These are phyloP conservation scores for Geotrupes spiniger DNA, from an alignment of 2,888 invertebrate genomes.

Conservation along the genomic window DNA sequence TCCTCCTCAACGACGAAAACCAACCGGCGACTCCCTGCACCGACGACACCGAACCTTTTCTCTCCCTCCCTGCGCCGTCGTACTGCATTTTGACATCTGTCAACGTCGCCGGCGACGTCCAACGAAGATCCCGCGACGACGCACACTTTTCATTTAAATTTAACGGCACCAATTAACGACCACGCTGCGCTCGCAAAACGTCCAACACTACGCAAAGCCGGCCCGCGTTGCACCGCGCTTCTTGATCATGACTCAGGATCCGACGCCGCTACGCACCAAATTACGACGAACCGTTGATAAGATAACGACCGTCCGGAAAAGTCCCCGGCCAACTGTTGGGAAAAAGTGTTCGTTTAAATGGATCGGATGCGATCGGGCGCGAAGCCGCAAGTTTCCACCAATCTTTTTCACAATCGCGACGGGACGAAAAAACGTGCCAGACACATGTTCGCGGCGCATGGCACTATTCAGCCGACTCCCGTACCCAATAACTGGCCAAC, in stretches of 20 bases:
- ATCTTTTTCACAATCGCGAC: not conserved
- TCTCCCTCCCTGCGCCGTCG: constrained; percentile 51
- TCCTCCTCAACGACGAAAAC: constrained; percentile 76
- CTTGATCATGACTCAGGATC: too few species aligned
- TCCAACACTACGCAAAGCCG: not conserved
- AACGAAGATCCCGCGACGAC: too few species aligned
- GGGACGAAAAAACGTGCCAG: not conserved
- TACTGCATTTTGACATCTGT: constrained; percentile 39
- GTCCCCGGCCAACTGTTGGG: too few species aligned
- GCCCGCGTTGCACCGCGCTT: too few species aligned
- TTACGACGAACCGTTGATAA: too few species aligned
- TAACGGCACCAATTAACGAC: not conserved
- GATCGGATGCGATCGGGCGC: too few species aligned
- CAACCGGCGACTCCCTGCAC: constrained; percentile 61
- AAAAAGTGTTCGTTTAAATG: too few species aligned
- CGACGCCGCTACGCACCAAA: too few species aligned
- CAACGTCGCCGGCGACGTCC: not conserved
- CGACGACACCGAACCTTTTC: constrained; percentile 63
- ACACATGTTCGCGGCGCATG: not conserved
- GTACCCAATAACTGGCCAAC: too few species aligned
- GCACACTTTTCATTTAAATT: not conserved
- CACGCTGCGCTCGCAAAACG: not conserved
- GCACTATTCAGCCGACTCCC: too few species aligned
- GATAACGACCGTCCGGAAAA: too few species aligned
- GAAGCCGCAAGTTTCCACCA: not conserved